Evolutionary conservation across 2,888 invertebrate genomes (phyloP), one percentile per base, ranked within the genome.

Genomic region (Orgyia antiqua): DNA sequence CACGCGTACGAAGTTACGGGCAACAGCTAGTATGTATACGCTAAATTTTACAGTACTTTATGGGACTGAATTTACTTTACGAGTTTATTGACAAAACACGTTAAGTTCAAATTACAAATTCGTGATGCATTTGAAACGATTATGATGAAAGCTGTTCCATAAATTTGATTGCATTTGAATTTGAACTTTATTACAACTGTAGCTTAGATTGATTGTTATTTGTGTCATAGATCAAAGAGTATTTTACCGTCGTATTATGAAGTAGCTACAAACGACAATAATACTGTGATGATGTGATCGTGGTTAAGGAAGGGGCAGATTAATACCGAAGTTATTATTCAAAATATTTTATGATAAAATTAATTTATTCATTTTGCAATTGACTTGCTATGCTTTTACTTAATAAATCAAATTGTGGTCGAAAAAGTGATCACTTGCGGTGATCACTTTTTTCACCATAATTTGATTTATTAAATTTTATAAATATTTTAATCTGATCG

Each of bases 251-350:
- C 69, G 68, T 57, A 63, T 63, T 68, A 70, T 71, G 73, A 76
- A 67, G 72, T 68, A 74, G 67, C n/a, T n/a, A n/a, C n/a, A n/a
- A n/a, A n/a, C n/a, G n/a, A n/a, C 64, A 67, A 70, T 72, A 73
- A 72, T 79, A 74, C 68, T 68, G 71, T 53, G 67, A 72, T 71
- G 66, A 61, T 73, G 59, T 64, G 75, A 71, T 70, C 62, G 62
- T 39, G 46, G 52, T 78, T 78, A 76, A 77, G 70, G 58, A 62
- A 51, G 51, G 70, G n/a, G n/a, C n/a, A n/a, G n/a, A n/a, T n/a
- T n/a, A n/a, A n/a, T n/a, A n/a, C n/a, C n/a, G n/a, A n/a, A n/a
- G n/a, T n/a, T n/a, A n/a, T n/a, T n/a, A n/a, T n/a, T n/a, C n/a
- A n/a, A n/a, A n/a, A n/a, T n/a, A n/a, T n/a, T n/a, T n/a, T n/a